phyloP scores from a whole-genome alignment of 1,140 invertebrate species.

The Hyles vespertilio region DNA sequence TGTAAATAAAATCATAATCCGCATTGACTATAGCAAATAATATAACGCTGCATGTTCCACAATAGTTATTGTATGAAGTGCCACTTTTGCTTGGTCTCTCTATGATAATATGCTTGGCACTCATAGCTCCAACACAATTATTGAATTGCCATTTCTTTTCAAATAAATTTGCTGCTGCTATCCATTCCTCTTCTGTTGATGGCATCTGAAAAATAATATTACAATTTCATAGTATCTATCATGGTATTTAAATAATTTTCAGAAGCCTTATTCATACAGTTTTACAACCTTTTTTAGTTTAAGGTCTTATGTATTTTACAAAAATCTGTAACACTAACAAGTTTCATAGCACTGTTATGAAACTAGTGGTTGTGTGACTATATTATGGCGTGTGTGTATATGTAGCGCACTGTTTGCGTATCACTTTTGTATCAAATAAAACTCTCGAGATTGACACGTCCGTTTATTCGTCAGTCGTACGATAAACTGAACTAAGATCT shows the following conservation, averaged over 20 bases:
- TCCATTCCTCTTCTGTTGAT: slow-evolving; percentile 5
- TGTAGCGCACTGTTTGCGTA: too few species aligned
- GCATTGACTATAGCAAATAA: slow-evolving; percentile 7
- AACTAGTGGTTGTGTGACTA: too few species aligned
- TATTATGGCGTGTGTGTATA: too few species aligned
- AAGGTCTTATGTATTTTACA: not conserved
- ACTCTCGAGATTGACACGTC: too few species aligned
- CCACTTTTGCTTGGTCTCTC: not conserved
- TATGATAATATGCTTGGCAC: slow-evolving; percentile 7
- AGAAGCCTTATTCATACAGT: too few species aligned
- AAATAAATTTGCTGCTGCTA: slow-evolving; percentile 1
- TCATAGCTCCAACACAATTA: slow-evolving; percentile 5
- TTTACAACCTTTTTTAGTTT: not conserved
- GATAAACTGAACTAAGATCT: too few species aligned
- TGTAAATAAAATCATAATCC: slow-evolving; percentile 10
- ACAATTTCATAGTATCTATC: not conserved
- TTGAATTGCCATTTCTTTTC: slow-evolving; percentile 5
- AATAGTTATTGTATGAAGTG: not conserved
- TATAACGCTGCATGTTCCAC: slow-evolving; percentile 5
- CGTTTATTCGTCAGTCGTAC: too few species aligned
- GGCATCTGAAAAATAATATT: not conserved
- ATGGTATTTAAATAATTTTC: too few species aligned
- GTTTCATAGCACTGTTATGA: not conserved
- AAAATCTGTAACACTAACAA: not conserved
- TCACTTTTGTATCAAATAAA: too few species aligned